Evolutionary conservation across 2,797 vertebrate species (phyloP).

Genomic region (Carcharodon carcharias): DNA sequence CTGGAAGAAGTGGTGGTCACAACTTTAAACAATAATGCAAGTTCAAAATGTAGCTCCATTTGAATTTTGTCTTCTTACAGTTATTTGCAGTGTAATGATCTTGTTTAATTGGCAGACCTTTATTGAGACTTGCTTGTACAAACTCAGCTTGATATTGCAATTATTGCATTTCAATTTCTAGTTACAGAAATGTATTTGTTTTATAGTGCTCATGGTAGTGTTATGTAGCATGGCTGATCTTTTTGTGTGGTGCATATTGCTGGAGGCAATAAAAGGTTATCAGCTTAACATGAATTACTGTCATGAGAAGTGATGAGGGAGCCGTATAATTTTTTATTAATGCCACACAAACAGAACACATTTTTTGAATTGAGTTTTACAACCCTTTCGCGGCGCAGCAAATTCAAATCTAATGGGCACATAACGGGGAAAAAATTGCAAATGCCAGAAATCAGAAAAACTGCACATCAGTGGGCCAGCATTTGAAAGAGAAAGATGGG

Average conservation of each 20-base stretch:
- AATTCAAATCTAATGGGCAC: not conserved
- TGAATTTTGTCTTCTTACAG: not conserved
- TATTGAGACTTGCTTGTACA: not conserved
- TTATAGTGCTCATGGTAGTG: not conserved
- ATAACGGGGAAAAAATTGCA: not conserved
- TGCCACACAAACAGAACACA: not conserved
- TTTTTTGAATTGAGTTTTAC: not conserved
- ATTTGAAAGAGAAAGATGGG: not conserved
- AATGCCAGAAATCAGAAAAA: not conserved
- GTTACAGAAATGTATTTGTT: not conserved
- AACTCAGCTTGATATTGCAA: not conserved
- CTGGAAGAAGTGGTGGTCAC: not conserved
- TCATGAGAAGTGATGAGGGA: not conserved
- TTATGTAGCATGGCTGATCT: not conserved
- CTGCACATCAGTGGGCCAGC: not conserved
- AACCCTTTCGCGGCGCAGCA: not conserved
- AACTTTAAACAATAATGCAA: not conserved
- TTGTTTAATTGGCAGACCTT: not conserved
- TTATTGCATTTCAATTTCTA: not conserved
- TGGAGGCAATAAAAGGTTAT: not conserved
- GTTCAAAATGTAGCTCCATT: not conserved
- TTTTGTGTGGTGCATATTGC: not conserved
- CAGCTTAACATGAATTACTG: not conserved
- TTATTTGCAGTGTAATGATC: not conserved
- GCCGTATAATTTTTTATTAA: not conserved